Evolutionary conservation across 2,888 invertebrate species (phyloP).

Genomic region (Mantis religiosa): DNA sequence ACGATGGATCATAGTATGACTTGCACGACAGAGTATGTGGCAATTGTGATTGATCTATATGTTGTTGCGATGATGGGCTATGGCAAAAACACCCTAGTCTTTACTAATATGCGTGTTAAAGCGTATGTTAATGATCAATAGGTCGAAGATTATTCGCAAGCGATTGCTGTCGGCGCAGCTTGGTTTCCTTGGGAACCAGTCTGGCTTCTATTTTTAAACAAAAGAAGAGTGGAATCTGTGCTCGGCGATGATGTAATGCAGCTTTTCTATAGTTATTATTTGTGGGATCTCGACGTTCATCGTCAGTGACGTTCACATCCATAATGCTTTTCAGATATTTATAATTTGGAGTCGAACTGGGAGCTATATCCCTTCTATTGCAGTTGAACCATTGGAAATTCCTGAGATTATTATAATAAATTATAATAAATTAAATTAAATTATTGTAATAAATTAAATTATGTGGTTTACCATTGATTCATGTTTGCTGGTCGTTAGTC

Average conservation of each 20-base stretch:
- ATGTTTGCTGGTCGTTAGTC: too few relatives aligned
- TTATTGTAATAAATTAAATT: background rate
- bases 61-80: too few relatives aligned
- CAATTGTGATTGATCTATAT: too few relatives aligned
- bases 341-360: background rate
- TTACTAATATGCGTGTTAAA: background rate
- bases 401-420: too few relatives aligned
- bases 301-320: background rate
- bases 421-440: background rate
- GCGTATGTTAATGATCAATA: background rate
- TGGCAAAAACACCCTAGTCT: too few relatives aligned
- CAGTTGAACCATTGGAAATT: background rate
- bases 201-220: background rate
- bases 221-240: background rate
- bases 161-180: background rate
- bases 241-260: background rate
- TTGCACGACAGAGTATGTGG: too few relatives aligned
- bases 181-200: background rate
- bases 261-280: background rate
- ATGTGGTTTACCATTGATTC: too few relatives aligned
- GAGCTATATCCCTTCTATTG: background rate
- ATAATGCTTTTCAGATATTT: background rate
- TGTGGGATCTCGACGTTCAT: background rate
- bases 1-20: too few relatives aligned
- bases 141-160: background rate